Evolutionary conservation across 2,113 vertebrate species (phyloP).

Genomic region (Origma solitaria): DNA sequence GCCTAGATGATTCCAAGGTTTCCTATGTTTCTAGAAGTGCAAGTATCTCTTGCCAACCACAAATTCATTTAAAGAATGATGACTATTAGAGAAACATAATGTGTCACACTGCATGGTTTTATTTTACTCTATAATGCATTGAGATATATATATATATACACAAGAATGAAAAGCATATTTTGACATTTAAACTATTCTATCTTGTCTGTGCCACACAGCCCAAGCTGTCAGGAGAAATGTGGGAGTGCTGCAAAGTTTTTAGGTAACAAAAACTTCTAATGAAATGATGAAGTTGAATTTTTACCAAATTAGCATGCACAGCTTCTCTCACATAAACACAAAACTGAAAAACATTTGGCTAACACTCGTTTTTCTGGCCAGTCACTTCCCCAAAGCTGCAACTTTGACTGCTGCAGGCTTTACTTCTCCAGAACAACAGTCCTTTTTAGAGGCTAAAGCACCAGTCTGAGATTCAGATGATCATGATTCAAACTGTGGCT

Average conservation of each 20-base stretch:
- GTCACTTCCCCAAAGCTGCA: not conserved
- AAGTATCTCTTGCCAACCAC: slow-evolving; percentile 12
- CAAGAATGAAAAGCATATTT: slow-evolving; percentile 39
- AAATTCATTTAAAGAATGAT: not conserved
- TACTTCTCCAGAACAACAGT: not conserved
- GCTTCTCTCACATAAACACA: not conserved
- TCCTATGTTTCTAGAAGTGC: not conserved
- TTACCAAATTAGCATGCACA: not conserved
- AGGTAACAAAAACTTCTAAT: slow-evolving; percentile 43
- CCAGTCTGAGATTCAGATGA: not conserved
- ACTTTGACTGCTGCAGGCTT: not conserved
- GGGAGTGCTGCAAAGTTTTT: slow-evolving; percentile 30
- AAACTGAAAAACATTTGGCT: slow-evolving; percentile 4
- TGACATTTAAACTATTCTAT: slow-evolving; percentile 47
- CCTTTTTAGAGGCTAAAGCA: not conserved
- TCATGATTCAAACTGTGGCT: not conserved
- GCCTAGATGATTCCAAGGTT: not conserved
- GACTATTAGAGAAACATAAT: slow-evolving; percentile 24
- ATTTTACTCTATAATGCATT: slow-evolving; percentile 8
- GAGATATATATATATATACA: slow-evolving; percentile 19
- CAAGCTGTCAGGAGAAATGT: slow-evolving; percentile 40
- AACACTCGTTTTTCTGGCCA: not conserved
- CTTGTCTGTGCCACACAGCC: not conserved
- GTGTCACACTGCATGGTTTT: not conserved
- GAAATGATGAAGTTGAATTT: not conserved